Base-by-base conservation (phyloP, 2,888 invertebrate genomes). In the Himalopsyche tibetana region DNA sequence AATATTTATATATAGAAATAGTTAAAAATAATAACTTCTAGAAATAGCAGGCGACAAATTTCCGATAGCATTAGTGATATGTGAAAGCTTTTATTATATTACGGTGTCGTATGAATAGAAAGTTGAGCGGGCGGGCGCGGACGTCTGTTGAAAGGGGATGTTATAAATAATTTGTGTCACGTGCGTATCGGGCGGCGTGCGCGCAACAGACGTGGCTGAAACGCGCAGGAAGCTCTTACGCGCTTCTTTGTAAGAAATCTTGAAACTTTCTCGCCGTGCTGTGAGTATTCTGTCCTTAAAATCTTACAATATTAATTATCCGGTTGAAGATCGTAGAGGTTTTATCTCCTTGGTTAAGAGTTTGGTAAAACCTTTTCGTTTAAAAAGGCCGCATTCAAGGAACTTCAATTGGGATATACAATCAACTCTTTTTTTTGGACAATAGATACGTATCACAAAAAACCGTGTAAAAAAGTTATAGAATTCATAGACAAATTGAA, bases 131-230 rank as follows among this genome's bases (percentile, higher is more conserved):
- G 36, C 74, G 69, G 5, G n/a, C 5, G 69, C 11, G 28, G 74
- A 12, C 28, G 74, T 36, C 74, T 63, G 36, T 74, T 74, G 74
- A 74, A 74, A 74, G 74, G 74, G 74, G 38, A 5, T 74, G 74
- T 28, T 74, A 74, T 74, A 74, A 74, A 74, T 74, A 74, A 74
- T 74, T 74, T 74, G 74, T 2, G 74, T 74, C 74, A 74, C 74
- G 74, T 74, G 15, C 36, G 74, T 38, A 74, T 74, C 74, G 74
- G 38, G 74, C 74, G 36, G 15, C 74, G 38, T 63, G 63, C 74
- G 74, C 74, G 74, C 74, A 51, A 51, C 36, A 74, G 36, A 74
- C 74, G 36, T 15, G 74, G 38, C 28, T 74, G 74, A 1, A 38
- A 45, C 19, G 80, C 45, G 51, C 80, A 19, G 45, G 28, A 28